A percentile compares a stretch with the other conserved stretches of the same genome.
Conservation (phyloP, 1,140 invertebrate genomes). For the Sitophilus oryzae region DNA sequence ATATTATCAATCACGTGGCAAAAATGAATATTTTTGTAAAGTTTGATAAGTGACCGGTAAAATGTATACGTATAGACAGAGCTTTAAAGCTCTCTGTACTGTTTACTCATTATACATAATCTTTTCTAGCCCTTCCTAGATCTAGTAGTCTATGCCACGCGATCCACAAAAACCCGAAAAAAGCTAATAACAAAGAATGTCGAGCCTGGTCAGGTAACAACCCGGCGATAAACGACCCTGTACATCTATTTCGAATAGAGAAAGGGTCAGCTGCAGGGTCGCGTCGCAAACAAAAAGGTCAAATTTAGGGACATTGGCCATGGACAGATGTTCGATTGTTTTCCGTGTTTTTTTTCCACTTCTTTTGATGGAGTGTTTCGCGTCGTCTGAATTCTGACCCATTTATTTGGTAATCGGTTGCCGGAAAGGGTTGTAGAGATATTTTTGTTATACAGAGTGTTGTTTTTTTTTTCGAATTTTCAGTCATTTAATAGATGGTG, state of each 20-base stretch:
- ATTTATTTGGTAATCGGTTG: background rate
- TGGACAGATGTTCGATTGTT: conserved; percentile 27
- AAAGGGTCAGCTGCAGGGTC: conserved; percentile 17
- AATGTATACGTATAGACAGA: no score
- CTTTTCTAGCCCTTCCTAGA: background rate
- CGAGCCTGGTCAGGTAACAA: conserved; percentile 16
- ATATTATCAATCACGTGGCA: no score
- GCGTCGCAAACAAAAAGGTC: conserved; percentile 28
- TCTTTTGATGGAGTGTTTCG: no score
- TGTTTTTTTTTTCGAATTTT: no score
- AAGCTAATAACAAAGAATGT: conserved; percentile 12
- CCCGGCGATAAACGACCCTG: conserved; percentile 18
- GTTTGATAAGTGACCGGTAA: no score
- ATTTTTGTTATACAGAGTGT: no score
- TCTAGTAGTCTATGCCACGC: conserved; percentile 7
- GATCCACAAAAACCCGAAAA: conserved; percentile 3
- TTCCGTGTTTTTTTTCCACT: conserved; percentile 21
- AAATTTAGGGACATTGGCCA: conserved; percentile 33
- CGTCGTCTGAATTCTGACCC: background rate
- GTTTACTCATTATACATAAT: no score
- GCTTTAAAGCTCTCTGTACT: no score
- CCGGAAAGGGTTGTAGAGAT: no score
- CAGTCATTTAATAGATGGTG: no score
- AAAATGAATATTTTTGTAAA: no score
- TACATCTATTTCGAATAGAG: conserved; percentile 4